Base-by-base conservation (phyloP, 2,797 vertebrate species). In the Gorsachius magnificus region DNA sequence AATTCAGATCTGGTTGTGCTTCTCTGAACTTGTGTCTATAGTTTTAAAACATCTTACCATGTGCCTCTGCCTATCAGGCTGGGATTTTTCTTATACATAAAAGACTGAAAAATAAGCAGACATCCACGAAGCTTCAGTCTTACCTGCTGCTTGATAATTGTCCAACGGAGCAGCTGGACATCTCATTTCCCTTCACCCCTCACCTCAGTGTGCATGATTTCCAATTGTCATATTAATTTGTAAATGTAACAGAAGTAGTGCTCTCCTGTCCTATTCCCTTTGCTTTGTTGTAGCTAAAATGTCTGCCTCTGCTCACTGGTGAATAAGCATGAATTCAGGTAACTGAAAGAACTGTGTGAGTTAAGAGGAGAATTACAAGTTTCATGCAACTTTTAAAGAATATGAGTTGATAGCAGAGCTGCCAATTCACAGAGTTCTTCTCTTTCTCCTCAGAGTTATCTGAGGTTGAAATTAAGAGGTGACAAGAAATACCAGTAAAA, bases 201-300 rank as follows among this genome's bases (percentile, higher is more conserved):
- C 28, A 41, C 21, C 22, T 94, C 3, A 0, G 10, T 41, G 26
- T 61, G n/a, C 0, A 0, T 43, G 25, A 56, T 77, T 90, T 63
- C 18, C 54, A 58, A 53, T 18, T 51, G 6, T 61, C 17, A 11
- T 69, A 36, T 19, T 86, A 46, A 61, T 88, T 57, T 54, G 29
- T 54, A 88, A 84, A 21, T 72, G 3, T 7, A 63, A 54, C 33
- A 87, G 29, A 54, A 48, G 14, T 19, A 74, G 50, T 36, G 9
- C 33, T 53, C 31, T 81, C 17, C 60, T 74, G 25, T 80, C 38
- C 51, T 53, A 1, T 66, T 82, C 19, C 51, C 20, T 86, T 80
- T 16, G 17, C 68, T 79, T 77, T 80, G 41, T 28, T 65, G 29
- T 71, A 81, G 50, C 33, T 75, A 20, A 90, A 83, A 84, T 66